Base-by-base conservation (phyloP, 2,113 vertebrate species). In the Podiceps cristatus region DNA sequence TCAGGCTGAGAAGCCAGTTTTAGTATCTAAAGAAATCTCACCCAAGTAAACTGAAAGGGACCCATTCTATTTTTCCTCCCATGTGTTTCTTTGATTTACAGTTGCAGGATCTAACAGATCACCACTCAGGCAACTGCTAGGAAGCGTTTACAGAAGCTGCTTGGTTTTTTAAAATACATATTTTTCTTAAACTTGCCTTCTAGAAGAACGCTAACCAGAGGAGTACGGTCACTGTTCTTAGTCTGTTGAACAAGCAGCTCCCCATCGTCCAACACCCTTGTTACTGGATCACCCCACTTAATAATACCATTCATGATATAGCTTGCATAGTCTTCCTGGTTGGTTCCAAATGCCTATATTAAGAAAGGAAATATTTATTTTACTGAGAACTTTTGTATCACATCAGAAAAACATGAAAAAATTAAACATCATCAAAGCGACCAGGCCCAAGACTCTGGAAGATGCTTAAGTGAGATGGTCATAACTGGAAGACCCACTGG, bases 241-340 rank as follows among this genome's bases (percentile, higher is more conserved):
- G 99, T 99, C 91, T 99, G 99, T 89, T 99, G 99, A 5, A 99
- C 99, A 81, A 99, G 98, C 93, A 99, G 98, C 89, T 99, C 99
- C 55, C 99, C 99, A 29, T 99, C 99, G 79, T 99, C 99, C 74
- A 99, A 86, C 29, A 99, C 98, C 25, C 98, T 98, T 1, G 99
- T 99, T 20, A 99, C 99, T 6, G 98, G 99, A 87, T 99, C 99
- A 4, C 99, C 99, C 99, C 99, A 99, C 68, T 99, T 99, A 75
- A 99, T 99, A 81, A 99, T 99, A 18, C 99, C 99, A 22, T 99
- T 99, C 99, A 99, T 99, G 97, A 99, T 99, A 96, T 99, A 99
- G 98, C 99, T 99, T 82, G 98, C 98, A 81, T 99, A 99, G 97
- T 99, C 99, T 49, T 99, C 99, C 96, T 99, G 99, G 97, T 99